Base-by-base conservation (phyloP, 2,113 vertebrate genomes). In the Okapia johnstoni region DNA sequence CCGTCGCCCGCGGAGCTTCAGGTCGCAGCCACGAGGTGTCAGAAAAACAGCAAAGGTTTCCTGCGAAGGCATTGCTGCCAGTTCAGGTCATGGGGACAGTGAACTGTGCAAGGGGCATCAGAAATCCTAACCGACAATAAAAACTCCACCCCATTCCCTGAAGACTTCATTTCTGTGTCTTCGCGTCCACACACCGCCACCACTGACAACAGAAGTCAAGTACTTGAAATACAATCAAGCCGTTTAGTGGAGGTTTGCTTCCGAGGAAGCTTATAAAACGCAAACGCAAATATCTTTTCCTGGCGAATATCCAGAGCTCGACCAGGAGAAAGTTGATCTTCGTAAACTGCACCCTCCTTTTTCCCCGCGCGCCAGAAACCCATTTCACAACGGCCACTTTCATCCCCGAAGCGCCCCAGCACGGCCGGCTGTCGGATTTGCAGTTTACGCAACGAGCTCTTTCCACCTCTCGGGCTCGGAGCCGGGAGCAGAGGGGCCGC, bases 381-480 rank as follows among this genome's bases (percentile, higher is more conserved):
- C 73, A 81, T 97, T 98, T 98, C 97, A 98, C 97, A 98, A 97
- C n/a, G 50, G 94, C 96, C 89, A 98, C 94, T 98, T 97, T 97
- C 97, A 97, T 96, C 60, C 55, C 76, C 92, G 63, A 86, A 96
- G n/a, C 0, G 8, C 97, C 79, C 73, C 90, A 55, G 94, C 92
- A 92, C 92, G 40, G 60, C 70, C 40, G 93, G 90, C 14, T 63
- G 33, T 46, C 81, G 48, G 89, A 76, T 94, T 85, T 90, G 85
- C 77, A 97, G 96, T 94, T 94, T 92, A 96, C 40, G 66, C 66
- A 81, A 97, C 92, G 96, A 94, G 92, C 50, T 30, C n/a, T 91
- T 54, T 91, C 17, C 48, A 43, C 95, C 92, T 95, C 96, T 76
- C 93, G 63, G 90, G 52, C 50, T 95, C 60, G 85, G 5, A 25